Evolutionary conservation across 30 jellyfish, hydroid and myxozoan genomes (phyloP).

Genomic region (Clytia hemisphaerica): DNA sequence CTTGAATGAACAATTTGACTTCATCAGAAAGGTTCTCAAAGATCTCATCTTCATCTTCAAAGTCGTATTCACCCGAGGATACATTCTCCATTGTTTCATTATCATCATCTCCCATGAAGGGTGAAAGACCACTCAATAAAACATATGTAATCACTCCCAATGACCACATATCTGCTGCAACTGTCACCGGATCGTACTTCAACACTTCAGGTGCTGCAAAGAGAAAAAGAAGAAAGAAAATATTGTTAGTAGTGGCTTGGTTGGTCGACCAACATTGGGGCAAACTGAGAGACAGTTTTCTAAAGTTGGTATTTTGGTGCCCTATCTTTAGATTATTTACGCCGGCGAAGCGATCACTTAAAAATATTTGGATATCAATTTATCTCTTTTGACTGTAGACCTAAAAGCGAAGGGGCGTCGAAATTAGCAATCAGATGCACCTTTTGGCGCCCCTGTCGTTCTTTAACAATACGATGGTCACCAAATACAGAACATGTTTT

Average conservation of each 20-base stretch:
- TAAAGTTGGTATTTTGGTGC: no score
- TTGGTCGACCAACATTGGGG: no score
- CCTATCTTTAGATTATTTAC: no score
- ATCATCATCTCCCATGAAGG: slow-evolving; percentile 81
- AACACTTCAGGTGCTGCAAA: slow-evolving; percentile 82
- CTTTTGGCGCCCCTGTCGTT: no score
- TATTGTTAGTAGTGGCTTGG: background rate
- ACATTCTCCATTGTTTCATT: slow-evolving; percentile 67
- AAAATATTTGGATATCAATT: no score
- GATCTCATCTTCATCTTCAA: slow-evolving; percentile 80
- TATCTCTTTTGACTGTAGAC: no score
- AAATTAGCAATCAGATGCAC: no score
- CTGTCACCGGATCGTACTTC: slow-evolving; percentile 48
- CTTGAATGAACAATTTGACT: slow-evolving; percentile 60
- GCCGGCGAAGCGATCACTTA: no score
- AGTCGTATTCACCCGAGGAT: slow-evolving; percentile 56
- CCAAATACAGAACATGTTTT: no score
- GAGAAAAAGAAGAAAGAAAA: background rate
- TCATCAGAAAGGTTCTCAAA: slow-evolving; percentile 76
- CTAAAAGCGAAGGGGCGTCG: no score
- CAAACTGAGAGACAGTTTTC: no score
- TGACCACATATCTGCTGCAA: slow-evolving; percentile 91
- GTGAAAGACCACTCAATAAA: slow-evolving; percentile 80
- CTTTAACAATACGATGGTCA: no score
- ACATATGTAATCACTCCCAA: slow-evolving; percentile 79